These are phyloP conservation scores for Mormyrus iriodes DNA, from an alignment of 2,113 vertebrate species.

Conservation along the genomic window DNA sequence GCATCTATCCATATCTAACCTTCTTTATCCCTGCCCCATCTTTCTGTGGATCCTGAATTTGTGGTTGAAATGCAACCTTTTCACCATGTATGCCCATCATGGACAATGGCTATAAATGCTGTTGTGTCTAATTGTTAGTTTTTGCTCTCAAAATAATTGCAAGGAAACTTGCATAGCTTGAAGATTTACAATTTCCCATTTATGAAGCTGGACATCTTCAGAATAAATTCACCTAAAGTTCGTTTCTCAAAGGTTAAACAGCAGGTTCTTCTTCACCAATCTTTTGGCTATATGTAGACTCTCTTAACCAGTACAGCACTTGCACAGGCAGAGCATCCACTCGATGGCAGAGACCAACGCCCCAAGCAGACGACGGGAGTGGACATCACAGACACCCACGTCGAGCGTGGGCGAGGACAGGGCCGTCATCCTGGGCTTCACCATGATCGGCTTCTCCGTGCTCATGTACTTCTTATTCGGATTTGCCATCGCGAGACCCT, in stretches of 20 bases:
- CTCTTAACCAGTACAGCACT: neutral
- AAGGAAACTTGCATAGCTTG: neutral
- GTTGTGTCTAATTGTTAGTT: neutral
- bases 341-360: conserved; percentile 33
- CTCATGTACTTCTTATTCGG: conserved; percentile 75
- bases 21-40: neutral
- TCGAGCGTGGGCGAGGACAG: conserved; percentile 71
- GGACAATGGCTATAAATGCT: neutral
- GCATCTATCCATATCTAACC: neutral
- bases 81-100: neutral
- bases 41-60: neutral
- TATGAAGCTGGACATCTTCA: neutral
- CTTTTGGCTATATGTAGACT: neutral
- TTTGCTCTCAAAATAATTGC: neutral
- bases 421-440: conserved; percentile 66
- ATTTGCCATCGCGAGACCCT: conserved; percentile 63
- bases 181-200: neutral
- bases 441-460: conserved; percentile 71
- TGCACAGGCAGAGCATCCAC: conserved; percentile 49
- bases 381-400: conserved; percentile 37
- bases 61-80: neutral
- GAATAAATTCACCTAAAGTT: neutral
- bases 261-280: neutral
- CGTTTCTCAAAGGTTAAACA: neutral
- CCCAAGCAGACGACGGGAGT: conserved; percentile 26